Evolutionary conservation across 2,888 invertebrate species (phyloP).

Genomic region (Cephonodes hylas): DNA sequence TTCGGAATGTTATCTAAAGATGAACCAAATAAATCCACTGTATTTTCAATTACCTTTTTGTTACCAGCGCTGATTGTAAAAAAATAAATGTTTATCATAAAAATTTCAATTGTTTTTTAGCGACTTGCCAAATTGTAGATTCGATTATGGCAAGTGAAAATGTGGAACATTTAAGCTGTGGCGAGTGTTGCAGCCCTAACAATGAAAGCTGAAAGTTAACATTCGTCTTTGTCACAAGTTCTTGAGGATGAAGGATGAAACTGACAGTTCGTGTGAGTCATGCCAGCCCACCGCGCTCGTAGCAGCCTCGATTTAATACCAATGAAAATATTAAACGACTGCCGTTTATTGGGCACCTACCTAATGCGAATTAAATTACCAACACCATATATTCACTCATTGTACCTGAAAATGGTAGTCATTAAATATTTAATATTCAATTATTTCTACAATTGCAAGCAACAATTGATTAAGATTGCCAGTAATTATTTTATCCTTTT

Average conservation of each 20-base stretch:
- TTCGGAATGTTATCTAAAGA: too few relatives aligned
- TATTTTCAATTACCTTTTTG: too few relatives aligned
- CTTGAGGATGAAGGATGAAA: constrained; percentile 40
- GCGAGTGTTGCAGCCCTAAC: constrained; percentile 21
- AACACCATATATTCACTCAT: constrained; percentile 45
- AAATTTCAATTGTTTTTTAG: neutral
- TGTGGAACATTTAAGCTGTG: neutral
- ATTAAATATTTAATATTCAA: constrained; percentile 25
- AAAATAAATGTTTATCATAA: too few relatives aligned
- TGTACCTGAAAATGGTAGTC: constrained; percentile 24
- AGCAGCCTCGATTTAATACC: constrained; percentile 42
- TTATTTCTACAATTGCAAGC: neutral
- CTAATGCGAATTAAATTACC: constrained; percentile 69
- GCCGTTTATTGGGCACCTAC: constrained; percentile 41
- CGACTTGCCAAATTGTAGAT: too few relatives aligned
- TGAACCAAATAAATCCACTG: too few relatives aligned
- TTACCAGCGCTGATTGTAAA: too few relatives aligned
- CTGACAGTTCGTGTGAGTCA: constrained; percentile 47
- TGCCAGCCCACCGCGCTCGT: constrained; percentile 54
- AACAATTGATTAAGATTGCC: neutral
- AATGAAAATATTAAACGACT: constrained; percentile 64
- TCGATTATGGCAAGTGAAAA: neutral
- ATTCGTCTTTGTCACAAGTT: constrained; percentile 25
- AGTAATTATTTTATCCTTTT: neutral
- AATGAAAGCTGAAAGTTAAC: constrained; percentile 30